These are phyloP conservation scores for Notechis scutatus DNA, from an alignment of 2,113 vertebrate species.

Conservation along the genomic window DNA sequence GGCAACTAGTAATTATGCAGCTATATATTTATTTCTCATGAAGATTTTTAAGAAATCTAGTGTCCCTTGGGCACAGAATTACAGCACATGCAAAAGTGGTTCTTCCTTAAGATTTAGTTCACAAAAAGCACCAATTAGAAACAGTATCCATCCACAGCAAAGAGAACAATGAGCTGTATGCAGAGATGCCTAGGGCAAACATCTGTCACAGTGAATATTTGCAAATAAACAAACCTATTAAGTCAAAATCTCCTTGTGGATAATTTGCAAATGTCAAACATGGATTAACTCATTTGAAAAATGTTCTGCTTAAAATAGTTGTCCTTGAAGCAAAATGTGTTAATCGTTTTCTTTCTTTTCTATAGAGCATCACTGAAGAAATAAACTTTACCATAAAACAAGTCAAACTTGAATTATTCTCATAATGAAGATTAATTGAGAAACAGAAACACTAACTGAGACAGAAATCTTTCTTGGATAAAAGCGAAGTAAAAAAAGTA, in stretches of 20 bases:
- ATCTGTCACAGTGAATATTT: slow-evolving; percentile 6
- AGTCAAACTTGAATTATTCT: slow-evolving; percentile 5
- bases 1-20: not conserved
- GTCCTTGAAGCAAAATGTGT: not conserved
- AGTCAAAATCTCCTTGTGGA: slow-evolving; percentile 8
- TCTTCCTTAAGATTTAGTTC: not conserved
- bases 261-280: slow-evolving; percentile 22
- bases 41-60: not conserved
- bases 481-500: not conserved
- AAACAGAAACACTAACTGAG: not conserved
- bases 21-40: not conserved
- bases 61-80: not conserved
- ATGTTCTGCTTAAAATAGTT: slow-evolving; percentile 12
- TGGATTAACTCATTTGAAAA: slow-evolving; percentile 20
- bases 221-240: slow-evolving; percentile 32
- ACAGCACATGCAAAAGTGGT: not conserved
- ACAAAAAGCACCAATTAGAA: not conserved
- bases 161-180: not conserved
- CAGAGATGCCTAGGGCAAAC: slow-evolving; percentile 6
- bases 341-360: not conserved
- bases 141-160: not conserved
- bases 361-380: not conserved
- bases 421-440: slow-evolving; percentile 1
- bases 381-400: not conserved
- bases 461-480: not conserved